Base-by-base conservation (phyloP, 2,113 vertebrate genomes). In the Bos javanicus region DNA sequence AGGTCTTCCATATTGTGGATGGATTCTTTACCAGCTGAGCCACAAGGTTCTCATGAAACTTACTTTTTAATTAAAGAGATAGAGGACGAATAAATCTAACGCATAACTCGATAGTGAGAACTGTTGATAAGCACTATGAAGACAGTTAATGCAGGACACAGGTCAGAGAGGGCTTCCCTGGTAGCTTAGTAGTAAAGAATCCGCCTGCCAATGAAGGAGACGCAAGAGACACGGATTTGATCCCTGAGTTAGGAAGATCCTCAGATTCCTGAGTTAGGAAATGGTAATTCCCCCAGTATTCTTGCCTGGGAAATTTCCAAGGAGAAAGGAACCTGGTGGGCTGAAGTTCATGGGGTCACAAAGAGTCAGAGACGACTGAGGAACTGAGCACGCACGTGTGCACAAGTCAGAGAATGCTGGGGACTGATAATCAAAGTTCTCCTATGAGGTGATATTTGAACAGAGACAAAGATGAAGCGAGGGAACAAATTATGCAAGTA, bases 311-410 rank as follows among this genome's bases (percentile, higher is more conserved):
- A 76, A 76, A 76, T 43, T 76, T 43, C 39, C 39, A 76, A 14
- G 71, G 23, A 76, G 36, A 76, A 39, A 26, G 23, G 71, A 74
- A 26, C 12, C 71, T 76, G 71, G 23, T 1, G 0, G 23, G 39
- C 23, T 43, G 39, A 23, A 43, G 36, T 76, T 36, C 71, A 4
- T 76, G 71, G 36, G 71, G 36, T 25, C 71, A 76, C 71, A 7
- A 14, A 43, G 71, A 76, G 23, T 43, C 12, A 43, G 39, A 76
- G 21, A 76, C 39, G 3, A 30, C 26, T 62, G 59, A 60, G 59
- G 11, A 60, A 36, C n/a, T 71, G n/a, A 39, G 10, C n/a, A 12
- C 0, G 64, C 71, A 43, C 0, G 23, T 3, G 3, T 3, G 10
- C 67, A 74, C 36, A 26, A 43, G 39, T 26, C 52, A 82, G 39